These are phyloP conservation scores for Drosophila nigricruria DNA, from an alignment of 2,888 invertebrate species.

Conservation along the genomic window DNA sequence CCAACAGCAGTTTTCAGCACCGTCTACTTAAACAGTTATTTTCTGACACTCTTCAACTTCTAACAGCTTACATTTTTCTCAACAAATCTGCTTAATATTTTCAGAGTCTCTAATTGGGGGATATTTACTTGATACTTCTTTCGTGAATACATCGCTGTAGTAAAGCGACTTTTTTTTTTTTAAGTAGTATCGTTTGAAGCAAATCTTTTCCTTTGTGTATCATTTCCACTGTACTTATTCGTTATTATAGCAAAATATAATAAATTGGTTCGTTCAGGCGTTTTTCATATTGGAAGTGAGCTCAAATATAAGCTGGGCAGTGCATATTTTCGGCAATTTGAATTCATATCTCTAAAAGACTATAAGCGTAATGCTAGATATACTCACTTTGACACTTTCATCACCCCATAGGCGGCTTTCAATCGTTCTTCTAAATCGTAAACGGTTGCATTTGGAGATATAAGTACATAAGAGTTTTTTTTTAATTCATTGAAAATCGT, in stretches of 20 bases:
- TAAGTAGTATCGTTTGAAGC: slow-evolving; percentile 74
- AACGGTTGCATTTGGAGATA: slow-evolving; percentile 93
- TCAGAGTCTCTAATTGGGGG: slow-evolving; percentile 86
- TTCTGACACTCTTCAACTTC: slow-evolving; percentile 93
- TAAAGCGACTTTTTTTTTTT: slow-evolving; percentile 81
- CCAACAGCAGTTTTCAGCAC: slow-evolving; percentile 94
- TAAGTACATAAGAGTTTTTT: slow-evolving; percentile 93
- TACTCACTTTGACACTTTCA: slow-evolving; percentile 92
- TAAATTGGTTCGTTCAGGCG: slow-evolving; percentile 88
- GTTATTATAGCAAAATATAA: slow-evolving; percentile 86
- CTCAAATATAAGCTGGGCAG: slow-evolving; percentile 96
- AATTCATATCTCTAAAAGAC: slow-evolving; percentile 90
- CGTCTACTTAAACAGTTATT: slow-evolving; percentile 86
- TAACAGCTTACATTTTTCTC: slow-evolving; percentile 96
- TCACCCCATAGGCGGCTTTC: slow-evolving; percentile 93
- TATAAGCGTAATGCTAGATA: not conserved
- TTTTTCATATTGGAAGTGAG: slow-evolving; percentile 95
- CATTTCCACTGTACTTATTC: slow-evolving; percentile 44
- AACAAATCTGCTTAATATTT: slow-evolving; percentile 92
- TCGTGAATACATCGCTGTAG: slow-evolving; percentile 83
- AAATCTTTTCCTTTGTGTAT: slow-evolving; percentile 72
- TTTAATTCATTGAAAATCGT: slow-evolving; percentile 92
- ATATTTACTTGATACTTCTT: slow-evolving; percentile 83
- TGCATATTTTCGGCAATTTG: slow-evolving; percentile 94
- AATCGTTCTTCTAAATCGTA: slow-evolving; percentile 92